phyloP scores from a whole-genome alignment of 2,888 invertebrate species.

The Nowickia ferox region DNA sequence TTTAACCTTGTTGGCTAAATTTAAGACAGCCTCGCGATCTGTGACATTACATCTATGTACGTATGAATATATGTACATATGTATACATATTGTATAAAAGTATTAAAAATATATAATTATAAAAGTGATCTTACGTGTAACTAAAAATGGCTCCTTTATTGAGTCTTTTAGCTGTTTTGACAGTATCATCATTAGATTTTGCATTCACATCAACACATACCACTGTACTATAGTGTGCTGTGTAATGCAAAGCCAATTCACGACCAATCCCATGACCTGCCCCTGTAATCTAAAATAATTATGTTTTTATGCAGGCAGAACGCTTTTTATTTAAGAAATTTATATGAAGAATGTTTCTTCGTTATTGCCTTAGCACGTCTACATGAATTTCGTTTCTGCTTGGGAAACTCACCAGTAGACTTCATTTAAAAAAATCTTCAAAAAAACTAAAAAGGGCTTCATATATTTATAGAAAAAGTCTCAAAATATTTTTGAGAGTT shows the following conservation, averaged over 20 bases:
- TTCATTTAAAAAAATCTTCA: too few relatives aligned
- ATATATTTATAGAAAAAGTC: too few relatives aligned
- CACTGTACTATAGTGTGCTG: slow-evolving; percentile 88
- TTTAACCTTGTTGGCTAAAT: slow-evolving; percentile 86
- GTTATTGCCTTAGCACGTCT: too few relatives aligned
- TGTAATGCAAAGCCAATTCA: slow-evolving; percentile 89
- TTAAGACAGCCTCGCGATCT: slow-evolving; percentile 87
- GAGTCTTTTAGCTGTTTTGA: slow-evolving; percentile 84
- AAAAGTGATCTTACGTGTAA: slow-evolving; percentile 82
- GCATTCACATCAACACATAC: slow-evolving; percentile 91
- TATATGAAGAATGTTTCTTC: background rate
- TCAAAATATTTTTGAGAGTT: too few relatives aligned
- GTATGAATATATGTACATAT: background rate
- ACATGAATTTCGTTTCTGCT: too few relatives aligned
- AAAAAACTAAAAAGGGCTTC: too few relatives aligned
- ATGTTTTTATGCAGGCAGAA: background rate
- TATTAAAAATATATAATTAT: too few relatives aligned
- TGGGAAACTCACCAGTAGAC: too few relatives aligned
- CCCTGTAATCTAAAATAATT: slow-evolving; percentile 88
- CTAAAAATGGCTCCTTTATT: slow-evolving; percentile 81
- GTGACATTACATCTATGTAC: slow-evolving; percentile 90
- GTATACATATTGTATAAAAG: too few relatives aligned
- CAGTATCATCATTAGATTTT: slow-evolving; percentile 87
- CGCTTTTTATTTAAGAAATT: too few relatives aligned
- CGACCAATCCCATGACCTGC: slow-evolving; percentile 93